Conservation (phyloP, 1,140 invertebrate species). For the Drosophila pseudoobscura region DNA sequence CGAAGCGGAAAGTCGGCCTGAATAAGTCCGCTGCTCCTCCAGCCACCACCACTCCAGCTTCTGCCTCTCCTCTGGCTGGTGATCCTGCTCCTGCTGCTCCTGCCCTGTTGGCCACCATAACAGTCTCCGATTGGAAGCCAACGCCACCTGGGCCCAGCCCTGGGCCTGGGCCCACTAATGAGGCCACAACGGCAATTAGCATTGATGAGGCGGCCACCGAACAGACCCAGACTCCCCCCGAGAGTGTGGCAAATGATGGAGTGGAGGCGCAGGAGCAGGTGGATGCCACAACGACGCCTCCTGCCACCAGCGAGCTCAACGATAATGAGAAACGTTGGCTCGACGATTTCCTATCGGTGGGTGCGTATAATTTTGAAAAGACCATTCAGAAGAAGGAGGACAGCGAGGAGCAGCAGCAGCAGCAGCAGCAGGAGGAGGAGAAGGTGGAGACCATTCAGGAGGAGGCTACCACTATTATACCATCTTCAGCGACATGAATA, state of each 20-base stretch:
- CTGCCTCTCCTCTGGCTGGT: constrained; percentile 12
- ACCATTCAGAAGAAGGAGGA: constrained; percentile 42
- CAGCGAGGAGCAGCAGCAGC: constrained; percentile 42
- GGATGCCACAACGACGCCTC: constrained; percentile 16
- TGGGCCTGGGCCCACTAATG: constrained; percentile 59
- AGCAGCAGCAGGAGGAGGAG: constrained; percentile 32
- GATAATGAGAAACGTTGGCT: constrained; percentile 82
- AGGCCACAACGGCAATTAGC: constrained; percentile 67
- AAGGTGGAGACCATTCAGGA: constrained; percentile 38
- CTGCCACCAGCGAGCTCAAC: constrained; percentile 61
- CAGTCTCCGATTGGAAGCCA: constrained; percentile 16
- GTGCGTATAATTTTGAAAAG: constrained; percentile 78
- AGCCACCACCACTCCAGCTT: constrained; percentile 2
- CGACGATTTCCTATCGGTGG: constrained; percentile 78
- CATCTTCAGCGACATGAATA: constrained; percentile 60
- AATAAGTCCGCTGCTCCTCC: constrained; percentile 18
- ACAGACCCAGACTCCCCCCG: neutral
- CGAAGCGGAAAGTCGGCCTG: constrained; percentile 50
- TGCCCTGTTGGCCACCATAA: constrained; percentile 8
- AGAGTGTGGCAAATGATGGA: too few relatives aligned
- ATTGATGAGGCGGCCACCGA: constrained; percentile 57
- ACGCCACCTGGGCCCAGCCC: constrained; percentile 13
- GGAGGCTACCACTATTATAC: constrained; percentile 47
- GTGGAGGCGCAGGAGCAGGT: neutral
- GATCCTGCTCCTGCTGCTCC: constrained; percentile 7